A percentile compares a stretch with the other conserved stretches of the same genome.
Conservation (phyloP, 2,888 invertebrate species). For the Euplexia lucipara region DNA sequence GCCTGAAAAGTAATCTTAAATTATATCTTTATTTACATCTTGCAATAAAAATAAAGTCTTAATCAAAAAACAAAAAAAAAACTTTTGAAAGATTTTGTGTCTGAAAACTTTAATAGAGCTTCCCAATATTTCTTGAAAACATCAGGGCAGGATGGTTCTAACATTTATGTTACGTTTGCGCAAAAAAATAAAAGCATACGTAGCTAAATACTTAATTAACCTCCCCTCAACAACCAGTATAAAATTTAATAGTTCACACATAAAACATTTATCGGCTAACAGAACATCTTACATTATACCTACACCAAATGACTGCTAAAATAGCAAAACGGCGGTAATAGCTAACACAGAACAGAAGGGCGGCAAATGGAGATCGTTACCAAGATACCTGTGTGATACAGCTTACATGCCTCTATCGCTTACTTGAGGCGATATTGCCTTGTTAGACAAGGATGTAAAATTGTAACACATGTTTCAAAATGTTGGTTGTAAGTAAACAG, state of each 20-base stretch:
- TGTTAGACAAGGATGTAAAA: slow-evolving; percentile 38
- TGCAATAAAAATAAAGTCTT: too few species aligned
- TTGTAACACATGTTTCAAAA: slow-evolving; percentile 6
- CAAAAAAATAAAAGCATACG: neutral
- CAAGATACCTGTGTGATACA: slow-evolving; percentile 45
- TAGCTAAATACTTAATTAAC: neutral
- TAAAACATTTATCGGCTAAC: neutral
- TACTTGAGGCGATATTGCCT: slow-evolving; percentile 28
- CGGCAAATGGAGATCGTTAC: slow-evolving; percentile 56
- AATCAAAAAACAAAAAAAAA: too few species aligned
- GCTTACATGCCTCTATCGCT: slow-evolving; percentile 23
- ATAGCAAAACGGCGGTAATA: slow-evolving; percentile 60
- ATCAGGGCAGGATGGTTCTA: too few species aligned
- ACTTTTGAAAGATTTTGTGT: too few species aligned
- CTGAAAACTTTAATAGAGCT: too few species aligned
- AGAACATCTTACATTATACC: slow-evolving; percentile 11
- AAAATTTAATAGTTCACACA: slow-evolving; percentile 11
- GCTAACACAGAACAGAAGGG: slow-evolving; percentile 61
- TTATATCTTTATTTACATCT: too few species aligned
- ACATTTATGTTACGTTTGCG: too few species aligned
- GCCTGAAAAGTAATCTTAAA: too few species aligned
- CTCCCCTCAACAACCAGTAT: neutral
- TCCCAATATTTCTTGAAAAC: too few species aligned
- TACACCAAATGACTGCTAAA: slow-evolving; percentile 11
- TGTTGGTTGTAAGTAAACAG: slow-evolving; percentile 28